These are phyloP conservation scores for Empidonax traillii DNA, from an alignment of 2,113 vertebrate genomes.

Conservation along the genomic window DNA sequence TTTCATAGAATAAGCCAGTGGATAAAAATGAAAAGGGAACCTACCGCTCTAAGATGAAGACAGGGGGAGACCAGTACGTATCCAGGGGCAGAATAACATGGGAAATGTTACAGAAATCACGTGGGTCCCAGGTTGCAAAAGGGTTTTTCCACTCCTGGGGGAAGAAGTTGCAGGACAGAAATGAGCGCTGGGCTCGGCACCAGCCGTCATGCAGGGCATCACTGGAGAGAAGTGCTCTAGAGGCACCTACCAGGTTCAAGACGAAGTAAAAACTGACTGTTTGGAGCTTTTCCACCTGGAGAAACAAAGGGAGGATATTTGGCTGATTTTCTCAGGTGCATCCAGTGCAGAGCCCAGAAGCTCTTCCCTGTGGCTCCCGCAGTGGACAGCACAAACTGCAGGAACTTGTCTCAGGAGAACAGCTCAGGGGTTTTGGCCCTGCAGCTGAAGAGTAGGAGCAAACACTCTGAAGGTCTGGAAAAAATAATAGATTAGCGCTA, in stretches of 20 bases:
- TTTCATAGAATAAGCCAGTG: background rate
- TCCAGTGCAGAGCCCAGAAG: background rate
- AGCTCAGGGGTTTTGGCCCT: background rate
- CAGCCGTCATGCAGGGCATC: background rate
- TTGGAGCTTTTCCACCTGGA: slow-evolving; percentile 65
- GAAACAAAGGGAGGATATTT: background rate
- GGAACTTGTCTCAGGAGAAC: background rate
- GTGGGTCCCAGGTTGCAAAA: slow-evolving; percentile 44
- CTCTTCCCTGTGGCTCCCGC: background rate
- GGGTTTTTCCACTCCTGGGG: slow-evolving; percentile 56
- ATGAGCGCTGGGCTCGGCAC: background rate
- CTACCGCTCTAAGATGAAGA: slow-evolving; percentile 59
- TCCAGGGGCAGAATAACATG: slow-evolving; percentile 33
- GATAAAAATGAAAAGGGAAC: background rate
- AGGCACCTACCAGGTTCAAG: slow-evolving; percentile 47
- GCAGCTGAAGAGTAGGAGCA: fast-evolving
- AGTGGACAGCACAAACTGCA: background rate
- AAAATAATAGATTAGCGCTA: background rate
- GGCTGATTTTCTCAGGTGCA: background rate
- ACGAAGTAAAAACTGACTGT: slow-evolving; percentile 49
- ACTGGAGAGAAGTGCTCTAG: fast-evolving
- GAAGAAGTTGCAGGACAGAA: background rate
- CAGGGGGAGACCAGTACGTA: background rate
- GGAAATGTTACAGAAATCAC: slow-evolving; percentile 64
- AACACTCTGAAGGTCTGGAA: fast-evolving